phyloP scores from a whole-genome alignment of 2,888 invertebrate species.

The Synanthedon tipuliformis region DNA sequence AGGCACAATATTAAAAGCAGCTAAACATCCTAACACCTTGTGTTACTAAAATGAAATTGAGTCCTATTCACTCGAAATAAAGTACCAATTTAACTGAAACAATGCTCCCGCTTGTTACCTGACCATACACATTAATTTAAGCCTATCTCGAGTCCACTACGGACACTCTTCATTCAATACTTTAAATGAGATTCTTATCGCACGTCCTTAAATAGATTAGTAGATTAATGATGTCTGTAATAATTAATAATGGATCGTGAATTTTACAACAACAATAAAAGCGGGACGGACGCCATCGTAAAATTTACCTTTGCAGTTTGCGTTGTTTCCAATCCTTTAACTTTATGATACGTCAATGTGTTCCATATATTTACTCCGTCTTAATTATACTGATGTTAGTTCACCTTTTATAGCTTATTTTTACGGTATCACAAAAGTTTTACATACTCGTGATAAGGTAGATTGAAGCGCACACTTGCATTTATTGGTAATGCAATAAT shows the following conservation, averaged over 20 bases:
- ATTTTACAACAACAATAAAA: conserved; percentile 70
- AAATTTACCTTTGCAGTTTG: conserved; percentile 61
- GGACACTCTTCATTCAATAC: conserved; percentile 70
- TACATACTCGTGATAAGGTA: neutral
- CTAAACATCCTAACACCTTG: conserved; percentile 18
- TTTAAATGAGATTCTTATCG: conserved; percentile 72
- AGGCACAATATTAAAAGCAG: conserved; percentile 27
- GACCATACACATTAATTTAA: conserved; percentile 40
- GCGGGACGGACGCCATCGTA: conserved; percentile 57
- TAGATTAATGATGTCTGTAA: conserved; percentile 71
- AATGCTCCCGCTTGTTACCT: conserved; percentile 11
- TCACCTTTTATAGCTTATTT: conserved; percentile 51
- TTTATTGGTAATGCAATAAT: neutral
- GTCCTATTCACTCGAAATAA: conserved; percentile 4
- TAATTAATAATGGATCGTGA: conserved; percentile 70
- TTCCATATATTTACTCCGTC: conserved; percentile 61
- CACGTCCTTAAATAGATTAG: conserved; percentile 69
- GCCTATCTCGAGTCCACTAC: conserved; percentile 68
- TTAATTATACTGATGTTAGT: conserved; percentile 58
- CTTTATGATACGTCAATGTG: conserved; percentile 65
- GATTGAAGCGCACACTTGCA: neutral
- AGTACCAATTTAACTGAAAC: conserved; percentile 10
- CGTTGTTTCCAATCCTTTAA: conserved; percentile 59
- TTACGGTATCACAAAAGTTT: conserved; percentile 38
- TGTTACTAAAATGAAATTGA: conserved; percentile 7